Percentiles rank a stretch among this genome's conserved stretches.
Conservation (phyloP, 2,113 vertebrate species). For the Cariama cristata region DNA sequence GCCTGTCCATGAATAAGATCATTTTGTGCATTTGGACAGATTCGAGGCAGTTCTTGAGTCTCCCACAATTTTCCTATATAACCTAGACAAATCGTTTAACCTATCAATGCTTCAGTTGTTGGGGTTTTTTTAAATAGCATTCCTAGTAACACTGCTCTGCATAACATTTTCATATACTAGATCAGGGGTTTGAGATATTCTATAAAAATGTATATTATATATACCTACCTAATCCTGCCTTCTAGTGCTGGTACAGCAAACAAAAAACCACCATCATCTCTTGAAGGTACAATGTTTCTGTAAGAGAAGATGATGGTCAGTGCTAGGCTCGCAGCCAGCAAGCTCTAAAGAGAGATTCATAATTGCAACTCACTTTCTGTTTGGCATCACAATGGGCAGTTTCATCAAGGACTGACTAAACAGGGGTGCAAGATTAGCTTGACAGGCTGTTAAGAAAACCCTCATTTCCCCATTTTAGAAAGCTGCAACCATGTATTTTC, state of each 20-base stretch:
- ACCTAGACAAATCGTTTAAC: not conserved
- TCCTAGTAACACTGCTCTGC: not conserved
- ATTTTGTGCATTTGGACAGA: not conserved
- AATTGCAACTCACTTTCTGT: conserved; percentile 19
- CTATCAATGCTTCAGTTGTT: not conserved
- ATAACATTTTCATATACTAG: not conserved
- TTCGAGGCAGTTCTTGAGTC: not conserved
- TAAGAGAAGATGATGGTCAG: not conserved
- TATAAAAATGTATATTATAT: not conserved
- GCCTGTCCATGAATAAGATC: not conserved
- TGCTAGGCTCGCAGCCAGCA: not conserved
- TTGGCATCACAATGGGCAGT: not conserved
- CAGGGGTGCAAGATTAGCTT: not conserved
- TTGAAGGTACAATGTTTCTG: not conserved
- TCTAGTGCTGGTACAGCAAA: not conserved
- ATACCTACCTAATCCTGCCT: not conserved
- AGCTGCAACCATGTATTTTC: not conserved
- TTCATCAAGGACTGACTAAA: conserved; percentile 38
- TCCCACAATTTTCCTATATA: not conserved
- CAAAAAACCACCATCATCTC: not conserved
- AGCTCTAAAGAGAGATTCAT: not conserved
- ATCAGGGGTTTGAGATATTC: not conserved
- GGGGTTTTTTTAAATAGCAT: not conserved
- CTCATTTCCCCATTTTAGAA: conserved; percentile 37
- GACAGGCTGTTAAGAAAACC: not conserved